These are phyloP conservation scores for Bugulina stolonifera DNA, from an alignment of 2,888 invertebrate species.

Conservation along the genomic window DNA sequence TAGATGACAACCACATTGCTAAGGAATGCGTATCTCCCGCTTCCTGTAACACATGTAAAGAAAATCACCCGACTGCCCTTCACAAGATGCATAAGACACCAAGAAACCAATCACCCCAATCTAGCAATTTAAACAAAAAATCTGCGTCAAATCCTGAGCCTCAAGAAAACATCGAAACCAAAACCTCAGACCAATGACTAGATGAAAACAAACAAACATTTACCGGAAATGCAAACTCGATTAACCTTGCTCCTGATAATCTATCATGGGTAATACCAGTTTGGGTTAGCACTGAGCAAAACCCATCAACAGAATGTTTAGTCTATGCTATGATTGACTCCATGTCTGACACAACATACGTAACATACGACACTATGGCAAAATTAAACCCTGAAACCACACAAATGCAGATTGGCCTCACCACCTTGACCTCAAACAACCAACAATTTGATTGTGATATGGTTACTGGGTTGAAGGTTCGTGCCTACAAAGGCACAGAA, in stretches of 20 bases:
- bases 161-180: not conserved
- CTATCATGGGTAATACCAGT: constrained; percentile 32
- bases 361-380: constrained; percentile 29
- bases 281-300: constrained; percentile 29
- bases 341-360: constrained; percentile 32
- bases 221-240: not conserved
- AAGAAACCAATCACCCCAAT: not conserved
- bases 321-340: constrained; percentile 34
- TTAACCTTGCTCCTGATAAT: constrained; percentile 10
- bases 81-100: not conserved
- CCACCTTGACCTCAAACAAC: constrained; percentile 30
- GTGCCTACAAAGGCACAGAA: constrained; percentile 9
- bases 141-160: not conserved
- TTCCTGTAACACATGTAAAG: not conserved
- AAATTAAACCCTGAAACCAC: constrained; percentile 27
- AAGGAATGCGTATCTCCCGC: not conserved
- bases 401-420: constrained; percentile 29
- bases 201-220: constrained; percentile 6
- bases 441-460: not conserved
- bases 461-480: constrained; percentile 2
- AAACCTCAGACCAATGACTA: constrained; percentile 1
- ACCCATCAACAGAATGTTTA: constrained; percentile 30
- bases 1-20: not conserved
- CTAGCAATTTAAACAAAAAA: not conserved
- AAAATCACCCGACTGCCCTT: constrained; percentile 3